A percentile compares a stretch with the other conserved stretches of the same genome.
phyloP scores from a whole-genome alignment of 2,888 invertebrate genomes.

The Malachius bipustulatus region DNA sequence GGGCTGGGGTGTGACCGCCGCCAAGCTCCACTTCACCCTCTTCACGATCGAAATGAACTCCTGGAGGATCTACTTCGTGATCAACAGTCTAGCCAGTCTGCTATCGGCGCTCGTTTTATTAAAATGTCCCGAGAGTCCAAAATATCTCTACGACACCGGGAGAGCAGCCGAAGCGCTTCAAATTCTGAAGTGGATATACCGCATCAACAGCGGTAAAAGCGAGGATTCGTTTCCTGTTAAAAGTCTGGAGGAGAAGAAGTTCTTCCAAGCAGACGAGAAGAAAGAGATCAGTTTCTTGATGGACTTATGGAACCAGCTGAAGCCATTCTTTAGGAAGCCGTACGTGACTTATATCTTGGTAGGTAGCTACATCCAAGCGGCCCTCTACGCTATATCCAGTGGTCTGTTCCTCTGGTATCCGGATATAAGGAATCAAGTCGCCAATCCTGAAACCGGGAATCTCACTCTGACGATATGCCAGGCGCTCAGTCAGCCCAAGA shows the following conservation, averaged over 20 bases:
- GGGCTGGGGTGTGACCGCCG: constrained; percentile 24
- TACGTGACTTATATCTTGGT: constrained; percentile 20
- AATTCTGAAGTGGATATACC: constrained; percentile 49
- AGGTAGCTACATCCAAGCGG: constrained; percentile 22
- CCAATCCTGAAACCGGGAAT: constrained; percentile 14
- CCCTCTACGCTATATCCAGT: constrained; percentile 22
- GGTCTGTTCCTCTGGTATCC: constrained; percentile 27
- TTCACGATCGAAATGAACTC: constrained; percentile 46
- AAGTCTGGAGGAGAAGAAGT: constrained; percentile 5
- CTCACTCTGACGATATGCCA: constrained; percentile 22
- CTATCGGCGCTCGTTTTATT: constrained; percentile 43
- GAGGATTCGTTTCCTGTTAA: constrained; percentile 18
- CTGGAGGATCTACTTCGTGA: constrained; percentile 62
- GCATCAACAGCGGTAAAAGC: constrained; percentile 40
- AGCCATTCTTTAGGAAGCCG: constrained; percentile 19
- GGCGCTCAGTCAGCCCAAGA: constrained; percentile 15
- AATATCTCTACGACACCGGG: constrained; percentile 56
- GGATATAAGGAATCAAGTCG: constrained; percentile 23
- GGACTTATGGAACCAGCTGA: too few species aligned
- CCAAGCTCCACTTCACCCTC: constrained; percentile 20
- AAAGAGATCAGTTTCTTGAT: too few species aligned
- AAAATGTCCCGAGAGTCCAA: constrained; percentile 66
- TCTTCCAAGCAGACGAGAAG: too few species aligned
- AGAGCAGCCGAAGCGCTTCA: constrained; percentile 45
- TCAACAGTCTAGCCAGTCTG: constrained; percentile 53